These are phyloP conservation scores for Scolopax bukidnonensis DNA, from an alignment of 2,797 vertebrate genomes.

Conservation along the genomic window DNA sequence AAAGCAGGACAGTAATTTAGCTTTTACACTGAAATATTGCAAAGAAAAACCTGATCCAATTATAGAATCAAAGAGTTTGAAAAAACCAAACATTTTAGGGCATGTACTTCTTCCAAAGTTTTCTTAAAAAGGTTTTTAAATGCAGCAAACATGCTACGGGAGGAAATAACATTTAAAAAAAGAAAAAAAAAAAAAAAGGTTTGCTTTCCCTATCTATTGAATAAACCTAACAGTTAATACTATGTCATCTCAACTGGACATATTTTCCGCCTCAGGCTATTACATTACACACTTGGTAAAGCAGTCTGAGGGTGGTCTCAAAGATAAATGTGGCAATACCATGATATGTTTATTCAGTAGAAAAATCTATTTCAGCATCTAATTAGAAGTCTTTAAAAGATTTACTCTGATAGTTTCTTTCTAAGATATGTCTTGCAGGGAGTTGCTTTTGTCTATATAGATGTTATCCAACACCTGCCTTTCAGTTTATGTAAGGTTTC, in stretches of 20 bases:
- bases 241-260: conserved; percentile 28
- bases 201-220: conserved; percentile 14
- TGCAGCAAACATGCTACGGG: not conserved
- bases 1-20: not conserved
- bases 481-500: conserved; percentile 64
- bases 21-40: not conserved
- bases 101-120: not conserved
- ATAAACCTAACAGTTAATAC: conserved; percentile 23
- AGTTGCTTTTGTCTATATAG: conserved; percentile 60
- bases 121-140: not conserved
- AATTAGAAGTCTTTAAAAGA: conserved; percentile 75
- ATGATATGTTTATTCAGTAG: conserved; percentile 72
- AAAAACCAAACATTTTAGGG: not conserved
- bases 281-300: conserved; percentile 45
- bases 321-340: conserved; percentile 68
- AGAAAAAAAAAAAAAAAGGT: not conserved
- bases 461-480: conserved; percentile 65
- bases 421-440: conserved; percentile 17
- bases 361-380: conserved; percentile 72
- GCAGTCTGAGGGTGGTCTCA: conserved; percentile 76
- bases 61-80: not conserved
- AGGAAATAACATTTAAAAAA: not conserved
- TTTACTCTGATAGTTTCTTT: conserved; percentile 55
- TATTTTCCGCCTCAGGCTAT: conserved; percentile 57
- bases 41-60: conserved; percentile 11